These are phyloP conservation scores for Diadophis punctatus DNA, from an alignment of 2,113 vertebrate genomes.

Conservation along the genomic window DNA sequence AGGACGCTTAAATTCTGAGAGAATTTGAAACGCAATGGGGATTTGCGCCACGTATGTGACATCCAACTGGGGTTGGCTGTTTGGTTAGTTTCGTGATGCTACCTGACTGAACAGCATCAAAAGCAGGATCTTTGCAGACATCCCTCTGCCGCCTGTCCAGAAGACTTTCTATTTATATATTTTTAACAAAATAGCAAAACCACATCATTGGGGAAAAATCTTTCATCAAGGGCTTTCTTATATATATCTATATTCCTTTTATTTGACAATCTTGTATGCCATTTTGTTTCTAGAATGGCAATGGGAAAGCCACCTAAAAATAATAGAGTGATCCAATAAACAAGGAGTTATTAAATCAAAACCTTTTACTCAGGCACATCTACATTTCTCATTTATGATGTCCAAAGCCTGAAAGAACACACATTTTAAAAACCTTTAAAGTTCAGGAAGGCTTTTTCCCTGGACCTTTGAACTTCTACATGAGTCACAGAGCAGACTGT, in stretches of 20 bases:
- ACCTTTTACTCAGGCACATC: background rate
- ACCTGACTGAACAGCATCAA: constrained; percentile 61
- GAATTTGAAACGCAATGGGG: constrained; percentile 73
- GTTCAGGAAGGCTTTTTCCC: background rate
- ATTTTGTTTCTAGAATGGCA: constrained; percentile 31
- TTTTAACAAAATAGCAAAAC: constrained; percentile 72
- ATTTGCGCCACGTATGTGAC: constrained; percentile 45
- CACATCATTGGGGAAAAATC: constrained; percentile 52
- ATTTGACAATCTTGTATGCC: constrained; percentile 47
- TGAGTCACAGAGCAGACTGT: background rate
- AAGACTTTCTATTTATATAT: constrained; percentile 79
- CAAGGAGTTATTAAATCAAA: background rate
- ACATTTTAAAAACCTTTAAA: background rate
- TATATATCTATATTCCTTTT: background rate
- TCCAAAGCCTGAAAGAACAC: background rate
- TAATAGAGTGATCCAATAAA: background rate
- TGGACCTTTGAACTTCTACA: background rate
- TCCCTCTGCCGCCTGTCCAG: constrained; percentile 61
- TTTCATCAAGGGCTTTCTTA: constrained; percentile 60
- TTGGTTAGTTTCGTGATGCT: constrained; percentile 66
- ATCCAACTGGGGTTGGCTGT: constrained; percentile 65
- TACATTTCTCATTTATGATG: background rate
- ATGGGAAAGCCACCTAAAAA: constrained; percentile 55
- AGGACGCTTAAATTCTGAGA: constrained; percentile 81
- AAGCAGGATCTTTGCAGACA: constrained; percentile 65